Percentiles rank a stretch among this genome's conserved stretches.
Evolutionary conservation across 2,888 invertebrate species (phyloP).

Genomic region (Sphaeridia pumilis): DNA sequence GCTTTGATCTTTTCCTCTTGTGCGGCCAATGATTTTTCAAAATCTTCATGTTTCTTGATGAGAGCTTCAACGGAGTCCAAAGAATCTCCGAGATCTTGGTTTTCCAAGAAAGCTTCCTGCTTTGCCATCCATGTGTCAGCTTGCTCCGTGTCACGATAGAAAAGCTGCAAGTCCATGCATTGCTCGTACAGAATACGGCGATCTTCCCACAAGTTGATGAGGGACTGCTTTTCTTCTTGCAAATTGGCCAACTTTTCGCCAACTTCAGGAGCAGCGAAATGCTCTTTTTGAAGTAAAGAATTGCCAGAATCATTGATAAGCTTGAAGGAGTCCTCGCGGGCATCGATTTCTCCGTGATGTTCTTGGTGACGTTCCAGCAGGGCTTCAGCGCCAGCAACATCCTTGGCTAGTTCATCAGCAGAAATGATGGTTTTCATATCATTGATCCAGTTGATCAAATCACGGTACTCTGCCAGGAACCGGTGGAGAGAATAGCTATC

Average conservation of each 20-base stretch:
- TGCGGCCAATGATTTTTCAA: slow-evolving; percentile 95
- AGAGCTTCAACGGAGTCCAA: slow-evolving; percentile 95
- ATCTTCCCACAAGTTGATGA: slow-evolving; percentile 90
- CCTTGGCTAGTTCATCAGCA: slow-evolving; percentile 96
- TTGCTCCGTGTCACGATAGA: slow-evolving; percentile 96
- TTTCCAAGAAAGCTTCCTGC: slow-evolving; percentile 96
- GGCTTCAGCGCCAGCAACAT: slow-evolving; percentile 97
- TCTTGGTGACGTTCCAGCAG: slow-evolving; percentile 71
- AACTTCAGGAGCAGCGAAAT: slow-evolving; percentile 86
- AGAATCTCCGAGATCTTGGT: slow-evolving; percentile 96
- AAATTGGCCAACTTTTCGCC: slow-evolving; percentile 69
- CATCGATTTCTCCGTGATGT: slow-evolving; percentile 82
- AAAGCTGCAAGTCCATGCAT: slow-evolving; percentile 98
- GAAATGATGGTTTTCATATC: slow-evolving; percentile 96
- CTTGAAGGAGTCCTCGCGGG: slow-evolving; percentile 87
- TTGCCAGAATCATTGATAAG: slow-evolving; percentile 78
- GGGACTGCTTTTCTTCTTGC: slow-evolving; percentile 67
- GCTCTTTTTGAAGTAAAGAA: slow-evolving; percentile 69
- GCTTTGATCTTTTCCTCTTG: slow-evolving; percentile 99
- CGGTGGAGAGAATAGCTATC: slow-evolving; percentile 91
- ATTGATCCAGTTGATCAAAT: slow-evolving; percentile 91
- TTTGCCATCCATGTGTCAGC: slow-evolving; percentile 99
- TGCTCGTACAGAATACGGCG: slow-evolving; percentile 93
- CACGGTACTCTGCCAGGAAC: slow-evolving; percentile 93
- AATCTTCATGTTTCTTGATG: slow-evolving; percentile 98